These are phyloP conservation scores for Eurystomus glaucurus DNA, from an alignment of 2,797 vertebrate genomes.

Conservation along the genomic window DNA sequence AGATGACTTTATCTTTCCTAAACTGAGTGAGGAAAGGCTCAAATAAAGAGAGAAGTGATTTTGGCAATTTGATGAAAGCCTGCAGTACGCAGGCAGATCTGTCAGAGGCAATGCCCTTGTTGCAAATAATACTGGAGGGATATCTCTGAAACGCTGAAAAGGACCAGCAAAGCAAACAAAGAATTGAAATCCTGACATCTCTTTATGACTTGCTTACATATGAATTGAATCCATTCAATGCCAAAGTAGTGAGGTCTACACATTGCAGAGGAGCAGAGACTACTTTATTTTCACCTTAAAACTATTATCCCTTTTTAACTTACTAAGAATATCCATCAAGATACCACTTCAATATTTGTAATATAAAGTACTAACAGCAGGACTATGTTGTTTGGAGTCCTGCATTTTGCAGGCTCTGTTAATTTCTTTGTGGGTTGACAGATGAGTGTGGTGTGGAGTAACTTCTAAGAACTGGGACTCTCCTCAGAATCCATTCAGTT, in stretches of 20 bases:
- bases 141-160: constrained; percentile 17
- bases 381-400: not conserved
- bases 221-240: not conserved
- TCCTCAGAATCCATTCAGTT: not conserved
- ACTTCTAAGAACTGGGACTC: not conserved
- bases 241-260: not conserved
- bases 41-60: constrained; percentile 34
- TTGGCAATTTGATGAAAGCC: not conserved
- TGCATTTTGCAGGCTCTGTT: not conserved
- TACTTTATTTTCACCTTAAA: not conserved
- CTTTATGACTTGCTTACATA: not conserved
- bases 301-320: not conserved
- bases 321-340: not conserved
- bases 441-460: not conserved
- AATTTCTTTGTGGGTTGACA: not conserved
- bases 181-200: not conserved
- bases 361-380: not conserved
- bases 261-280: not conserved
- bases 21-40: not conserved
- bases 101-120: not conserved
- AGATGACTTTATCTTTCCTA: not conserved
- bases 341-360: not conserved
- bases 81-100: not conserved
- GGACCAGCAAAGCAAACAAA: not conserved
- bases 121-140: not conserved